Evolutionary conservation across 2,113 vertebrate genomes (phyloP).

Genomic region (Fregetta grallaria): DNA sequence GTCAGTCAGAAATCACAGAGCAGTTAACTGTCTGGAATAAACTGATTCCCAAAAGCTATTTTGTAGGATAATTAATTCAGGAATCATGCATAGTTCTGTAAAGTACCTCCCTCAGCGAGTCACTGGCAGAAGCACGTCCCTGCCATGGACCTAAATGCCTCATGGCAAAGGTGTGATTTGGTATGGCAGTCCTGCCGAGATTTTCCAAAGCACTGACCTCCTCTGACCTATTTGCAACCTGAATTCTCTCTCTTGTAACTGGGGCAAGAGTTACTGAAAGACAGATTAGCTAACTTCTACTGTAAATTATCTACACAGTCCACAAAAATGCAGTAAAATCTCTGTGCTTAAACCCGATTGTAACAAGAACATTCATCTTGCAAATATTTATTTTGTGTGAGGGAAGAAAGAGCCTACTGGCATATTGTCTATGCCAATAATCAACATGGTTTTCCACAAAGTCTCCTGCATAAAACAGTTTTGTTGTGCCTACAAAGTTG

Average conservation of each 20-base stretch:
- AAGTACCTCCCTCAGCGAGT: neutral
- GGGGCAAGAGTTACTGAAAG: neutral
- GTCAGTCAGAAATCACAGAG: neutral
- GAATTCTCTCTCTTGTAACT: neutral
- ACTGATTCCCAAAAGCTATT: neutral
- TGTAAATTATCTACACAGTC: neutral
- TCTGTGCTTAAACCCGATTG: neutral
- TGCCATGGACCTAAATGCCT: neutral
- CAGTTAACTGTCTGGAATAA: neutral
- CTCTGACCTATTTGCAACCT: neutral
- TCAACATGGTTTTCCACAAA: neutral
- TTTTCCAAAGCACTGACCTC: slow-evolving; percentile 4
- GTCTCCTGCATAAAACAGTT: neutral
- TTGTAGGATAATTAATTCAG: neutral
- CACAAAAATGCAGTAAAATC: neutral
- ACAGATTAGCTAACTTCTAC: neutral
- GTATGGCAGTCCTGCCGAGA: neutral
- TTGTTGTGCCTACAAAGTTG: neutral
- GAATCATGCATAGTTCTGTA: neutral
- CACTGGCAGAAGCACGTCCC: neutral
- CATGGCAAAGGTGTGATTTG: neutral
- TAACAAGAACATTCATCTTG: neutral
- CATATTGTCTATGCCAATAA: neutral
- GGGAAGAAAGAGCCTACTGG: neutral
- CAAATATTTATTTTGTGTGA: neutral